These are phyloP conservation scores for Drosophila borborema DNA, from an alignment of 2,888 invertebrate species.

Conservation along the genomic window DNA sequence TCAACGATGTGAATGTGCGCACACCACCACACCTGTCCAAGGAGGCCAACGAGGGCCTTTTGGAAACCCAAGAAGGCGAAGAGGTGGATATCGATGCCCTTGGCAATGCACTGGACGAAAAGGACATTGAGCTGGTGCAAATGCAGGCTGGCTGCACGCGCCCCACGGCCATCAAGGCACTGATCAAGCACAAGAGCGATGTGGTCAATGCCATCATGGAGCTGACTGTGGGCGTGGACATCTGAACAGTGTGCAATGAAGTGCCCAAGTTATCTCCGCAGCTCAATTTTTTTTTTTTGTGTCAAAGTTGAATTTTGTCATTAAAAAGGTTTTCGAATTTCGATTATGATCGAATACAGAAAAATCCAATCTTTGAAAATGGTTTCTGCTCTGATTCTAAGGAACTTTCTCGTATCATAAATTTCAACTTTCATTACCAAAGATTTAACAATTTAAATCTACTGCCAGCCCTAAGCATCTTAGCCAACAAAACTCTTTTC, in stretches of 20 bases:
- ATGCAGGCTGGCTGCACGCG: conserved; percentile 65
- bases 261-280: background rate
- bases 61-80: conserved; percentile 4
- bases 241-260: background rate
- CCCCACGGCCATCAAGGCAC: conserved; percentile 49
- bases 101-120: conserved; percentile 42
- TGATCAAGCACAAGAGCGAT: conserved; percentile 56
- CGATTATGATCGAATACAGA: too few relatives aligned
- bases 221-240: conserved; percentile 39
- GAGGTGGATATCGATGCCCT: conserved; percentile 1
- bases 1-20: conserved; percentile 27
- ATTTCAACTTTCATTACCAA: background rate
- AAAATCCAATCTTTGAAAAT: too few relatives aligned
- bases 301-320: background rate
- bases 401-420: too few relatives aligned
- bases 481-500: background rate
- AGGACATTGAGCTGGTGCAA: conserved; percentile 64
- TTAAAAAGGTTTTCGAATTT: background rate
- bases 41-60: background rate
- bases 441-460: background rate
- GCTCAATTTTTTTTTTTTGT: background rate
- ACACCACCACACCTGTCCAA: background rate
- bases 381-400: too few relatives aligned
- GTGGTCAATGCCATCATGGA: conserved; percentile 74
- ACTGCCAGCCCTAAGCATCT: background rate